These are phyloP conservation scores for Elegia similella DNA, from an alignment of 2,888 invertebrate genomes.

Conservation along the genomic window DNA sequence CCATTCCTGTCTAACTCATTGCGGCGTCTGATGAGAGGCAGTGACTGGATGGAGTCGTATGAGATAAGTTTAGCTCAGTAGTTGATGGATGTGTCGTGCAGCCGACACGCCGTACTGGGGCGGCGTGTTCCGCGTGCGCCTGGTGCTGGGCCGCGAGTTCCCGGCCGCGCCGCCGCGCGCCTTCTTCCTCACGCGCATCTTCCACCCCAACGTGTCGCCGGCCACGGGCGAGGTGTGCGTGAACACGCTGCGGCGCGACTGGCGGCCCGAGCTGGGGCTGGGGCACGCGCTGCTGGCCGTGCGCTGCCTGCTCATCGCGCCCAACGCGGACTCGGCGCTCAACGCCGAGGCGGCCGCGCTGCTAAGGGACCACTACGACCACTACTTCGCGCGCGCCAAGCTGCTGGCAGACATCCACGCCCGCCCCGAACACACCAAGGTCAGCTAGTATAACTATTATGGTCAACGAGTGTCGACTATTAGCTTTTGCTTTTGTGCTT, in stretches of 20 bases:
- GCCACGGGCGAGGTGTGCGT: slow-evolving; percentile 97
- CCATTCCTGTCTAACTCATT: too few species aligned
- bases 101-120: slow-evolving; percentile 96
- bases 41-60: too few species aligned
- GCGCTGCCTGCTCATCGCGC: slow-evolving; percentile 96
- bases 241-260: slow-evolving; percentile 97
- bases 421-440: too few species aligned
- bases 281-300: slow-evolving; percentile 96
- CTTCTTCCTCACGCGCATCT: slow-evolving; percentile 96
- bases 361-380: slow-evolving; percentile 94
- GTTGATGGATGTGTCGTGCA: slow-evolving; percentile 53
- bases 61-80: too few species aligned
- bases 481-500: too few species aligned
- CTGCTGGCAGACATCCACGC: slow-evolving; percentile 74
- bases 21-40: too few species aligned
- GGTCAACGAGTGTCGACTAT: too few species aligned
- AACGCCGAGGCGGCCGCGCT: slow-evolving; percentile 98
- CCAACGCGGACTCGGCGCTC: slow-evolving; percentile 97
- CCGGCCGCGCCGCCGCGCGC: slow-evolving; percentile 96
- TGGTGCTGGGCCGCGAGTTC: slow-evolving; percentile 95
- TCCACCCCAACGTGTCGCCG: slow-evolving; percentile 97
- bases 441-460: too few species aligned
- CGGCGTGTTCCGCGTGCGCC: slow-evolving; percentile 93
- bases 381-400: slow-evolving; percentile 86
- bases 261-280: slow-evolving; percentile 97